phyloP scores from a whole-genome alignment of 2,888 invertebrate species.

The Rotaria socialis region DNA sequence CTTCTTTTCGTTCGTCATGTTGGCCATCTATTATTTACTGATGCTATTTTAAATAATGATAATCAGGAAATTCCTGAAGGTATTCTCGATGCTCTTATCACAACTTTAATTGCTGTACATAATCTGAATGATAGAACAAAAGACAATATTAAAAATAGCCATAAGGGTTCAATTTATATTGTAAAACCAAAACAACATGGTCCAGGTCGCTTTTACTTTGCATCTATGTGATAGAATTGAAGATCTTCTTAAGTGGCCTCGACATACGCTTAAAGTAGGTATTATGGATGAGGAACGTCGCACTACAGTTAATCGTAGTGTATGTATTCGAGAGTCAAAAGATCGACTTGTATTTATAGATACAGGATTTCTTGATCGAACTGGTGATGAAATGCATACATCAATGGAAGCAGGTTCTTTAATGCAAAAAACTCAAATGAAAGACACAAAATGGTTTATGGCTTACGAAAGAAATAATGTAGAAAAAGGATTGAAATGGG shows the following conservation, averaged over 20 bases:
- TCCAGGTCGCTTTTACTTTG: background rate
- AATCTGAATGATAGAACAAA: background rate
- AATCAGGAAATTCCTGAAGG: background rate
- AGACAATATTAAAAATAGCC: background rate
- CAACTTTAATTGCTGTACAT: background rate
- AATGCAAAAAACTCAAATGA: background rate
- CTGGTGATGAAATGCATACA: slow-evolving; percentile 10
- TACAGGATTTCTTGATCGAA: slow-evolving; percentile 13
- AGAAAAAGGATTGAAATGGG: background rate
- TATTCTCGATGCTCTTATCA: background rate
- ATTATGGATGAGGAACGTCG: slow-evolving; percentile 23
- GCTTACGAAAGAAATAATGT: background rate
- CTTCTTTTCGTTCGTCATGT: background rate
- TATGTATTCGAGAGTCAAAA: background rate
- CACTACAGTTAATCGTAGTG: background rate
- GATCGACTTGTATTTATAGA: slow-evolving; percentile 4
- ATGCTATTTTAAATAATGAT: background rate
- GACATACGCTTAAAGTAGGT: background rate
- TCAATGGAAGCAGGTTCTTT: background rate
- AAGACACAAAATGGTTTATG: background rate
- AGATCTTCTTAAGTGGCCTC: background rate
- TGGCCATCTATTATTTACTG: background rate
- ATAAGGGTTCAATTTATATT: background rate
- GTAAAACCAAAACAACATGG: slow-evolving; percentile 21
- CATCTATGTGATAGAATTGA: background rate